These are phyloP conservation scores for Brachionus koreanus DNA, from an alignment of 1,140 invertebrate genomes.

Conservation along the genomic window DNA sequence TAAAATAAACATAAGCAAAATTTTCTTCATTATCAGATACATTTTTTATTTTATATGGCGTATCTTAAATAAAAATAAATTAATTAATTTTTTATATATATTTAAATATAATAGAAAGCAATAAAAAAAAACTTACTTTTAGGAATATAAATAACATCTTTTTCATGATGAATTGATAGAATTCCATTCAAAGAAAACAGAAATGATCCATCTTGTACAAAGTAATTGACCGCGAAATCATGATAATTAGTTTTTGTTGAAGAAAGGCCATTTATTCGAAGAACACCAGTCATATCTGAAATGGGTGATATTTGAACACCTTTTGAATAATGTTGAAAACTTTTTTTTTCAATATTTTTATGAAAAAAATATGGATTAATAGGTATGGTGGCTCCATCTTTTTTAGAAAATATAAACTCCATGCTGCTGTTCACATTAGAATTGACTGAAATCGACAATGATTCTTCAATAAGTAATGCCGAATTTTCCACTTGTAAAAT, in stretches of 20 bases:
- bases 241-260: background rate
- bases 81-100: background rate
- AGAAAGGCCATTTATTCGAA: background rate
- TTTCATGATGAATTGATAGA: background rate
- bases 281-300: background rate
- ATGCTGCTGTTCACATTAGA: slow-evolving; percentile 3
- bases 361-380: background rate
- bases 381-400: background rate
- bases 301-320: slow-evolving; percentile 5
- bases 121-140: background rate
- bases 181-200: background rate
- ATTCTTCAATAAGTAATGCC: background rate
- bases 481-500: background rate
- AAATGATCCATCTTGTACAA: background rate
- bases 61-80: background rate
- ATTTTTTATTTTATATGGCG: background rate
- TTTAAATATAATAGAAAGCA: no score
- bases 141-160: slow-evolving; percentile 12
- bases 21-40: background rate
- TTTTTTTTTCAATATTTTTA: slow-evolving; percentile 26
- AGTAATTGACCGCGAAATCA: background rate
- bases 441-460: background rate
- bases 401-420: background rate
- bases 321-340: background rate
- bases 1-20: background rate